Conservation (phyloP, 2,113 vertebrate genomes). For the Corydoras sp. region DNA sequence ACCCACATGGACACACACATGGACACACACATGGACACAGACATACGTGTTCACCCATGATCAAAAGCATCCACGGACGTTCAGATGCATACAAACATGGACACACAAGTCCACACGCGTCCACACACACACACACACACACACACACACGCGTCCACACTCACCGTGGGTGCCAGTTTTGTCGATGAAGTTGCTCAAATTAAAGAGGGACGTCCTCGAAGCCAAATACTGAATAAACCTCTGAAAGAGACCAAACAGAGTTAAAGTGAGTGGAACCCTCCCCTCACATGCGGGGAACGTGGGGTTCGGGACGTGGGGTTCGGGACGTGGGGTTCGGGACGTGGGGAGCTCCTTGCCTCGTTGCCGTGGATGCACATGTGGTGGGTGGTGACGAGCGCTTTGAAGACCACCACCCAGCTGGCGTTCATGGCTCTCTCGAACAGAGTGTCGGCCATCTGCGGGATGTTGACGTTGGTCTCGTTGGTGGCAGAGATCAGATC, state of each 20-base stretch:
- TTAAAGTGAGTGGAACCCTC: too few species aligned
- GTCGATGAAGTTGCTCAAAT: slow-evolving; percentile 99
- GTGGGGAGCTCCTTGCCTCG: slow-evolving; percentile 82
- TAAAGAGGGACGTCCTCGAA: slow-evolving; percentile 96
- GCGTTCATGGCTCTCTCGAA: slow-evolving; percentile 76
- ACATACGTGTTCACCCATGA: too few species aligned
- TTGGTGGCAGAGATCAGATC: slow-evolving; percentile 97
- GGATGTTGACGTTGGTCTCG: slow-evolving; percentile 98
- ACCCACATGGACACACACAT: too few species aligned
- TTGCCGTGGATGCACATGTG: slow-evolving; percentile 97
- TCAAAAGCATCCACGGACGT: too few species aligned
- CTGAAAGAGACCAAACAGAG: slow-evolving; percentile 52
- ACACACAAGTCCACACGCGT: background rate
- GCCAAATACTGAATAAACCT: slow-evolving; percentile 99
- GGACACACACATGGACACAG: too few species aligned
- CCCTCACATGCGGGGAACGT: too few species aligned
- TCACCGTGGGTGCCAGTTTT: slow-evolving; percentile 98
- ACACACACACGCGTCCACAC: slow-evolving; percentile 18
- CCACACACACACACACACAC: too few species aligned
- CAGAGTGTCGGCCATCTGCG: slow-evolving; percentile 81
- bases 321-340: too few species aligned
- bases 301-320: too few species aligned
- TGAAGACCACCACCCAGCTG: slow-evolving; percentile 99
- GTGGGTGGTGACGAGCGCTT: slow-evolving; percentile 93
- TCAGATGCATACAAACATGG: background rate